Percentiles rank a stretch among this genome's conserved stretches.
These are phyloP conservation scores for Ginglymostoma cirratum DNA, from an alignment of 2,113 vertebrate genomes.

Conservation along the genomic window DNA sequence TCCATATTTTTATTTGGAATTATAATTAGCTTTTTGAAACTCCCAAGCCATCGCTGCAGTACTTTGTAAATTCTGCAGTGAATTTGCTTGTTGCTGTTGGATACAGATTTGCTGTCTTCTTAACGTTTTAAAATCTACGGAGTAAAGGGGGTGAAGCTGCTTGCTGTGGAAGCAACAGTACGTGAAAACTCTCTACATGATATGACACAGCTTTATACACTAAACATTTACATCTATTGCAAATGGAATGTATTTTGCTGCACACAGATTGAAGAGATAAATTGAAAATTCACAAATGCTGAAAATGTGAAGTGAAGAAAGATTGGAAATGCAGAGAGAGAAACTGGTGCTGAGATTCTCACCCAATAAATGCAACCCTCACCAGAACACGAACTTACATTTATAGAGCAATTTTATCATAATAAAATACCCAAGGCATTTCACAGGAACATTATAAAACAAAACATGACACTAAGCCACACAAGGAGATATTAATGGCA, in stretches of 20 bases:
- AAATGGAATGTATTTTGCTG: neutral
- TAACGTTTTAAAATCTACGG: neutral
- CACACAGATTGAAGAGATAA: neutral
- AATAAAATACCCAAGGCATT: too few relatives aligned
- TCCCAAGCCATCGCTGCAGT: neutral
- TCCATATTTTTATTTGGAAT: neutral
- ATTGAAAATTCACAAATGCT: neutral
- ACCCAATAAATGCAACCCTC: neutral
- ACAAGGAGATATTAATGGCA: too few relatives aligned
- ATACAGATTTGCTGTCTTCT: neutral
- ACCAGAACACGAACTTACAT: neutral
- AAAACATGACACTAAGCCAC: too few relatives aligned
- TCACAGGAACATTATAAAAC: too few relatives aligned
- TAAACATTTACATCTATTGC: neutral
- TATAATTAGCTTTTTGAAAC: neutral
- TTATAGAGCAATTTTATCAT: too few relatives aligned
- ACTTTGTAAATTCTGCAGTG: neutral
- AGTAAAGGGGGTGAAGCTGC: neutral
- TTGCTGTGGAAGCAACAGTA: neutral
- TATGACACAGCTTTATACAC: neutral
- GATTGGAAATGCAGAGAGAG: neutral
- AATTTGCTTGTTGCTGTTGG: neutral
- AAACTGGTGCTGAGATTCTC: neutral
- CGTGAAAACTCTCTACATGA: neutral
- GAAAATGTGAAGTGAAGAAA: neutral